phyloP scores from a whole-genome alignment of 1,140 invertebrate genomes.

The Formica selysi region DNA sequence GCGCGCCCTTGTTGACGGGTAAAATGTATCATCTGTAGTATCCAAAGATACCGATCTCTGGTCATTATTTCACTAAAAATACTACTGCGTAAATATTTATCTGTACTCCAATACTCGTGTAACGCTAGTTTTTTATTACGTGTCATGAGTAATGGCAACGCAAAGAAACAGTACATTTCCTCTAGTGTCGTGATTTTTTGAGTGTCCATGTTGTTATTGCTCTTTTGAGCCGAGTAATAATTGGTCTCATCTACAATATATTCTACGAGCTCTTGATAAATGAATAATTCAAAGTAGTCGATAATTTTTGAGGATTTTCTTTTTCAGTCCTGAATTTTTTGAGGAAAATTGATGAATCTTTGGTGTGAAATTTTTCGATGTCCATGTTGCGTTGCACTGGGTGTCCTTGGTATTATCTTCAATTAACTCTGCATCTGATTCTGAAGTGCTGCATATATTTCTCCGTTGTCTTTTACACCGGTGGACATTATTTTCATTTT shows the following conservation, averaged over 20 bases:
- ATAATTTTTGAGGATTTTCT: conserved; percentile 8
- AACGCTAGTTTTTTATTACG: conserved; percentile 26
- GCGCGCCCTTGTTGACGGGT: conserved; percentile 43
- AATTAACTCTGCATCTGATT: conserved; percentile 37
- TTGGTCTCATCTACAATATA: conserved; percentile 42
- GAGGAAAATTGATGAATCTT: conserved; percentile 1
- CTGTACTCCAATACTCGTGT: conserved; percentile 68
- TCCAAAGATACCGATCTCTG: conserved; percentile 52
- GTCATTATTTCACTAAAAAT: conserved; percentile 69
- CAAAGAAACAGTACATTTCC: conserved; percentile 38
- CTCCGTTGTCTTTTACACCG: conserved; percentile 15
- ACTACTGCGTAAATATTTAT: conserved; percentile 56
- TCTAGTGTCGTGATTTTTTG: conserved; percentile 13
- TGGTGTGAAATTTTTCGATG: conserved; percentile 10
- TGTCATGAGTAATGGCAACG: conserved; percentile 32
- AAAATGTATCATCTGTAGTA: conserved; percentile 65
- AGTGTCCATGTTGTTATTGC: conserved; percentile 28
- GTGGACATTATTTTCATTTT: conserved; percentile 41
- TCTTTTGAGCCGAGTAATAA: conserved; percentile 30
- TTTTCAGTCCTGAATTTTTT: not conserved
- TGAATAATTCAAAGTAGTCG: conserved; percentile 31
- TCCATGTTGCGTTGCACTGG: conserved; percentile 10
- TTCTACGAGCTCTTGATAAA: conserved; percentile 14
- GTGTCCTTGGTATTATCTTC: not conserved
- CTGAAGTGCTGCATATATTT: conserved; percentile 26